Base-by-base conservation (phyloP, 2,888 invertebrate genomes). In the Meta bourneti region DNA sequence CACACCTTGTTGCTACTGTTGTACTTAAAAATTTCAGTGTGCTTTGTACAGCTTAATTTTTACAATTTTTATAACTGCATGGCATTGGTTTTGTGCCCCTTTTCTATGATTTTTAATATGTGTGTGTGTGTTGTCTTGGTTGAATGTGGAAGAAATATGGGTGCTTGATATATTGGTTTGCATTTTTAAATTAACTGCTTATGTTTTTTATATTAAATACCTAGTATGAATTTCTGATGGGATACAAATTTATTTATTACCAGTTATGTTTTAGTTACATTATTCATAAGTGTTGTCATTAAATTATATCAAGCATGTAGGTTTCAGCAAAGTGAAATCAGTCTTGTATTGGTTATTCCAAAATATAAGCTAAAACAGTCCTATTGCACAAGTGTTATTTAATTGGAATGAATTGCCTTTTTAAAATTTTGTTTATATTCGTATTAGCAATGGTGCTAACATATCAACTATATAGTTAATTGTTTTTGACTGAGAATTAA, bases 41-140 rank as follows among this genome's bases (percentile, higher is more conserved):
- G 87, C 87, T 91, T 91, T 91, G 91, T 91, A 91, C 91, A 91
- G 91, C 91, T 86, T 87, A 52, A 86, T 82, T 91, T 87, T 88
- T 87, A 71, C 72, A 71, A 85, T 71, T 87, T 79, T 87, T 91
- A 83, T 91, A 86, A 81, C 75, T 72, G 70, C 79, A 83, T 89
- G 83, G 78, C 78, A 89, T 83, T 83, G 48, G 78, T 89, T 89
- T 89, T 89, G 78, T 89, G 83, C 83, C 83, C 78, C 82, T 87
- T 89, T 87, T 87, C 87, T 79, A 87, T 87, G 79, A 79, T 87
- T 87, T 87, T 87, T 87, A 87, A 79, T 80, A 54, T 79, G 69
- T 70, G 71, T 85, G 84, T 84, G 61, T 79, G 79, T 72, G 54
- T 6, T 54, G 72, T 72, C 52, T 86, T 87, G 49, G 9, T 48